Evolutionary conservation across 2,113 vertebrate species (phyloP), one percentile per base, ranked within the genome.

Genomic region (Oreochromis aureus): DNA sequence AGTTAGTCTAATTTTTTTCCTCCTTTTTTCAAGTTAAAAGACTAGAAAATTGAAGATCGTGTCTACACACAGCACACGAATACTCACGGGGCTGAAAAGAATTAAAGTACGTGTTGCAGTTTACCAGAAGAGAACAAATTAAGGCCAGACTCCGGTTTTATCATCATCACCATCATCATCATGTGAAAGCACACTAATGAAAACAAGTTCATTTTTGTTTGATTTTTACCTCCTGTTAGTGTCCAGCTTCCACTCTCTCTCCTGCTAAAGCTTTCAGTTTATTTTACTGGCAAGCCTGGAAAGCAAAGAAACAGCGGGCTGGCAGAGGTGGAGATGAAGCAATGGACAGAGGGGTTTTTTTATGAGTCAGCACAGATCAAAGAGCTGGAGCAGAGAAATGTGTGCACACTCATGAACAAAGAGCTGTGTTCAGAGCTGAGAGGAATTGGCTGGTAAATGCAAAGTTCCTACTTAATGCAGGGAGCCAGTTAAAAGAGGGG

Each of bases 281-380:
- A 82, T 92, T 94, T 93, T 91, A 93, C 89, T 87, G 90, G 89
- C 82, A 58, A 16, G 1, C 59, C 82, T 69, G 86, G 73, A 83
- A 84, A 86, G 86, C 66, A 63, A 36, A 87, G 87, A 89, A 91
- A 92, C 85, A 59, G 81, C 85, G 10, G 89, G 61, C 86, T 84
- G 71, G 81, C 53, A n/a, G 55, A 84, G 86, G 87, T 80, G n/a
- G 66, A 71, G 83, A 80, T 83, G 82, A 93, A 88, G 87, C 82
- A 79, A 82, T 61, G 89, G 87, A 87, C 63, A 80, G 73, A 54
- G 83, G 90, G 73, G 85, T 0, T 4, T 7, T 63, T 63, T 79
- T 81, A 96, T 90, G 90, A 93, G 91, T 87, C 89, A 34, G 82
- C 73, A 18, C 80, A 92, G 94, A 95, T 95, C 89, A 94, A 95